Evolutionary conservation across 1,140 invertebrate species (phyloP).

Genomic region (Gryllus bimaculatus): DNA sequence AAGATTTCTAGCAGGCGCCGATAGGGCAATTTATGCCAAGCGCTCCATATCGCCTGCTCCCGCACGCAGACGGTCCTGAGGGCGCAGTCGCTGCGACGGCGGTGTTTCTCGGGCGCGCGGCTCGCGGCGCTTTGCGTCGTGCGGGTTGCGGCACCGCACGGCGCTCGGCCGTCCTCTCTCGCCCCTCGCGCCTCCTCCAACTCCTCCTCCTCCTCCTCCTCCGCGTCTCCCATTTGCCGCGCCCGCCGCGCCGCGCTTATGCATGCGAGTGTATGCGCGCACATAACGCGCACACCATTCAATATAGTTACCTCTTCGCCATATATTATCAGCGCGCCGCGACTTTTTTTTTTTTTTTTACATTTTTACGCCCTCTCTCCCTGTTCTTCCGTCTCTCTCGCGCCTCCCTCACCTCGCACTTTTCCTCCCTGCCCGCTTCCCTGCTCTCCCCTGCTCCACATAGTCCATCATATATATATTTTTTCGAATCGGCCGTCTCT

Average conservation of each 20-base stretch:
- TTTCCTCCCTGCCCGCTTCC: constrained; percentile 26
- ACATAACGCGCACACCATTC: not conserved
- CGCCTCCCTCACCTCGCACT: not conserved
- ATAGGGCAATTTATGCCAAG: too few relatives aligned
- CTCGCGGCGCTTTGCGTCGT: too few relatives aligned
- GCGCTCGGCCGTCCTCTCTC: not conserved
- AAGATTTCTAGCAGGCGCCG: too few relatives aligned
- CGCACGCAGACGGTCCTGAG: too few relatives aligned
- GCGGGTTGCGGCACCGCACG: too few relatives aligned
- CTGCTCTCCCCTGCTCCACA: not conserved
- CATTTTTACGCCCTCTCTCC: not conserved
- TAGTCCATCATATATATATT: constrained; percentile 8
- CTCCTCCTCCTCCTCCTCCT: not conserved
- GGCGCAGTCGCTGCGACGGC: too few relatives aligned
- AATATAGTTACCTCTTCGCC: constrained; percentile 1
- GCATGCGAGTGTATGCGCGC: not conserved
- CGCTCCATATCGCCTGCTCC: too few relatives aligned
- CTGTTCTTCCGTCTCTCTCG: not conserved
- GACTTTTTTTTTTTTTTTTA: not conserved
- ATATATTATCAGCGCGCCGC: not conserved
- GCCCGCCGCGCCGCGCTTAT: not conserved
- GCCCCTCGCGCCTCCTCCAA: not conserved
- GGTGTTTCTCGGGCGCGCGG: too few relatives aligned
- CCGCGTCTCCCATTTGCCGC: not conserved
- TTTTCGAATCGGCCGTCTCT: constrained; percentile 6